Base-by-base conservation (phyloP, 53 echinoderm and acorn worm genomes). In the Temnopleurus reevesii region DNA sequence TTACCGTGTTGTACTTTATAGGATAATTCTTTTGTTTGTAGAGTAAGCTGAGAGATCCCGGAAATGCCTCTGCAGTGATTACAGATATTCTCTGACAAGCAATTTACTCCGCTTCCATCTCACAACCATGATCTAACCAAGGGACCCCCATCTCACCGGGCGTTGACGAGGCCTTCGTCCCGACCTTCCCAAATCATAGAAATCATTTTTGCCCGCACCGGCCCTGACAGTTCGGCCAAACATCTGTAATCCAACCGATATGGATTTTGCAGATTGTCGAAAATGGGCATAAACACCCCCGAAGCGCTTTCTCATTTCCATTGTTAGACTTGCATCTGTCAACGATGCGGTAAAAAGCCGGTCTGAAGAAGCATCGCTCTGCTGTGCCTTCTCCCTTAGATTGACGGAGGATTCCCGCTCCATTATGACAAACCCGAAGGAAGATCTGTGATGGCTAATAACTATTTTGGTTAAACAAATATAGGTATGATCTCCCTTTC, bases 231-330 rank as follows among this genome's bases (percentile, higher is more conserved):
- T 71, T 87, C 30, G 36, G 34, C 88, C 51, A 87, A 87, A 87
- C 88, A 87, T 87, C 53, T 51, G 88, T 87, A 87, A 87, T 87
- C 88, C 88, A 66, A 34, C 71, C 88, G 53, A 66, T 87, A 87
- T 87, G 88, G 88, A 87, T 87, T 87, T 87, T 87, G 51, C 88
- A 87, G 88, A 87, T 87, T 87, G 88, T 87, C 47, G 65, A 87
- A 87, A 87, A 87, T 87, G 53, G 88, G 21, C 53, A 66, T 87
- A 87, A 87, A 87, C 88, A 87, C 51, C 88, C 88, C 88, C 88
- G 27, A 33, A 87, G 88, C 88, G 66, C 71, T 46, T 64, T 51
- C 66, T 66, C 88, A 35, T 87, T 45, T 35, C 54, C 88, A 87
- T 66, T 87, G 88, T 87, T 87, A 51, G 66, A 65, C 27, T 45